Percentiles rank a stretch among this genome's conserved stretches.
Conservation (phyloP, 2,888 invertebrate species). For the Spisula solida region DNA sequence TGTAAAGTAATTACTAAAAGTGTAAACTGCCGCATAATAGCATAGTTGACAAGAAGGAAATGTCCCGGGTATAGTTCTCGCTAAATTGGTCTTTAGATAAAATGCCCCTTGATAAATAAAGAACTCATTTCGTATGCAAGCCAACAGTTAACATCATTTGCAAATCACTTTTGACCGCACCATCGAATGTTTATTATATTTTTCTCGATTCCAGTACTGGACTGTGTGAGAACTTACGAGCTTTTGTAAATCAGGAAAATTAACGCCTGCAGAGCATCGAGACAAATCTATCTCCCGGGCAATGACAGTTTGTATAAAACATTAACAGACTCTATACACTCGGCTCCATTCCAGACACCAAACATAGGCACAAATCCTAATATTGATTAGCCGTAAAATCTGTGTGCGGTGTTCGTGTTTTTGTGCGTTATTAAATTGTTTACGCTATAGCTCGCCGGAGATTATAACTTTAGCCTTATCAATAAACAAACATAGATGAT, state of each 20-base stretch:
- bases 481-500: too few relatives aligned
- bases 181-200: slow-evolving; percentile 54
- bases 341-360: not conserved
- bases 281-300: not conserved
- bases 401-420: too few relatives aligned
- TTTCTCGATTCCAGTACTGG: slow-evolving; percentile 5
- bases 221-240: slow-evolving; percentile 32
- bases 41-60: slow-evolving; percentile 56
- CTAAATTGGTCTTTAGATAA: slow-evolving; percentile 73
- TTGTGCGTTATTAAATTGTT: too few relatives aligned
- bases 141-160: slow-evolving; percentile 67
- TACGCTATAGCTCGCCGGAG: too few relatives aligned
- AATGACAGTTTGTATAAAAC: slow-evolving; percentile 10
- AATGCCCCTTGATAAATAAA: slow-evolving; percentile 72
- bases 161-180: slow-evolving; percentile 59
- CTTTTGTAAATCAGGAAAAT: slow-evolving; percentile 21
- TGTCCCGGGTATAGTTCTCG: slow-evolving; percentile 62
- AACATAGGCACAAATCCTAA: not conserved
- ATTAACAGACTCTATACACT: not conserved
- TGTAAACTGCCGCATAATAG: slow-evolving; percentile 62
- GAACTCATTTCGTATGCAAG: slow-evolving; percentile 71
- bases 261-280: not conserved
- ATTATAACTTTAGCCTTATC: too few relatives aligned
- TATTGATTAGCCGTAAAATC: too few relatives aligned
- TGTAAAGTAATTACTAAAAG: slow-evolving; percentile 71